Conservation (phyloP, 1,140 invertebrate genomes). For the Chymomyza costata region DNA sequence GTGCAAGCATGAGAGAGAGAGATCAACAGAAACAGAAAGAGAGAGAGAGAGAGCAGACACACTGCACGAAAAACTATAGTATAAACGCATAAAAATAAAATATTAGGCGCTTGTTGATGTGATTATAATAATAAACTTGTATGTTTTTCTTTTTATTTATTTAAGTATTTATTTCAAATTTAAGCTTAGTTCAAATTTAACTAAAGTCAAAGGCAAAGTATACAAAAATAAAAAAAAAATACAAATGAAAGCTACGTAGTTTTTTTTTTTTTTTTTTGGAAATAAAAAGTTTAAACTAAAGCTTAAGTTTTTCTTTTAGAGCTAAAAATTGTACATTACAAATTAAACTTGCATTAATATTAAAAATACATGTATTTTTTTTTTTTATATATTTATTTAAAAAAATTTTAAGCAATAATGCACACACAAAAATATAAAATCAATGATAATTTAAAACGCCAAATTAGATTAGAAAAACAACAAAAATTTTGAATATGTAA, state of each 20-base stretch:
- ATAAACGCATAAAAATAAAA: background rate
- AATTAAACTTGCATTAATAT: constrained; percentile 24
- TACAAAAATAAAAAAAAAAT: constrained; percentile 21
- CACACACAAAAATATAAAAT: constrained; percentile 70
- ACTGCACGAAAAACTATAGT: too few relatives aligned
- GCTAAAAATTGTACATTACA: constrained; percentile 6
- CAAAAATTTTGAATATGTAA: too few relatives aligned
- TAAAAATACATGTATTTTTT: constrained; percentile 21
- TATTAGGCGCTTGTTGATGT: constrained; percentile 22
- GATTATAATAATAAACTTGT: constrained; percentile 5
- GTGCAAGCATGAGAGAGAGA: background rate
- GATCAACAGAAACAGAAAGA: constrained; percentile 14
- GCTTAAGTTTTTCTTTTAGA: too few relatives aligned
- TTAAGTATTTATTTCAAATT: constrained; percentile 43
- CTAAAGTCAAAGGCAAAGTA: constrained; percentile 41
- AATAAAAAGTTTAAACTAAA: constrained; percentile 21
- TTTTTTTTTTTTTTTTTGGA: constrained; percentile 3
- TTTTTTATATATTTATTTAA: constrained; percentile 27
- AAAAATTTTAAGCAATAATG: constrained; percentile 53
- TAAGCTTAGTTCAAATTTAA: constrained; percentile 51
- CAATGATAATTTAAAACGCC: background rate
- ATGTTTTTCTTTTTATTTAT: constrained; percentile 37
- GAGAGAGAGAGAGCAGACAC: constrained; percentile 2
- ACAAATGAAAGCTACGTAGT: constrained; percentile 31
- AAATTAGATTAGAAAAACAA: constrained; percentile 11